Evolutionary conservation across 1,140 invertebrate species (phyloP), one percentile per base, ranked within the genome.

Genomic region (Calephelis virginiensis): DNA sequence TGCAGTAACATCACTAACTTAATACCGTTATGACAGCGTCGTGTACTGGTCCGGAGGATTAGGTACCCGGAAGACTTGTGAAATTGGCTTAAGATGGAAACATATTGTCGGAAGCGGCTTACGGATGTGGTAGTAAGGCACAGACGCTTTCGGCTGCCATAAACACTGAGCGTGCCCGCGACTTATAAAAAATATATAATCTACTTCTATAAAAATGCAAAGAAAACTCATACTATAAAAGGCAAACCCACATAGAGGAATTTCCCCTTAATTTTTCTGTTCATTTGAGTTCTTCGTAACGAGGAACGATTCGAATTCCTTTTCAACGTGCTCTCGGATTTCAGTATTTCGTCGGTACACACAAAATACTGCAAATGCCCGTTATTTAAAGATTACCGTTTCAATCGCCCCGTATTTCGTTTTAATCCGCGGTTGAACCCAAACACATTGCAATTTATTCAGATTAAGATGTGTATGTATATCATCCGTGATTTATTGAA

Each of bases 271-370:
- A 59, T 59, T 59, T 59, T 59, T 59, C 12, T 38, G 56, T 59
- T 59, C 56, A 59, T 59, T 59, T 59, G 37, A 59, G 56, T 59
- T 59, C 28, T 28, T 59, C 56, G 56, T 59, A 59, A 59, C 56
- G 56, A 40, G 56, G 6, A 17, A 28, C 50, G 37, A 59, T 59
- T 59, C 56, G 56, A 59, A 59, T 59, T 37, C 56, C 56, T 59
- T 59, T 59, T 59, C 28, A 59, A 40, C 56, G 38, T 59, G 17
- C 37, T 59, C 56, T 59, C 56, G 28, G 56, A 59, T 59, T 59
- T 59, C 56, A 28, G 56, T 59, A 59, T 59, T 59, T 59, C 38
- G 56, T 28, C 37, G 56, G 56, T 28, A 59, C 56, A 59, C 12
- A 59, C 28, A 59, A 59, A 59, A 59, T 59, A 37, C 56, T 59